Percentiles rank a stretch among this genome's conserved stretches.
These are phyloP conservation scores for Leptopilina drosophilae DNA, from an alignment of 2,888 invertebrate genomes.

Conservation along the genomic window DNA sequence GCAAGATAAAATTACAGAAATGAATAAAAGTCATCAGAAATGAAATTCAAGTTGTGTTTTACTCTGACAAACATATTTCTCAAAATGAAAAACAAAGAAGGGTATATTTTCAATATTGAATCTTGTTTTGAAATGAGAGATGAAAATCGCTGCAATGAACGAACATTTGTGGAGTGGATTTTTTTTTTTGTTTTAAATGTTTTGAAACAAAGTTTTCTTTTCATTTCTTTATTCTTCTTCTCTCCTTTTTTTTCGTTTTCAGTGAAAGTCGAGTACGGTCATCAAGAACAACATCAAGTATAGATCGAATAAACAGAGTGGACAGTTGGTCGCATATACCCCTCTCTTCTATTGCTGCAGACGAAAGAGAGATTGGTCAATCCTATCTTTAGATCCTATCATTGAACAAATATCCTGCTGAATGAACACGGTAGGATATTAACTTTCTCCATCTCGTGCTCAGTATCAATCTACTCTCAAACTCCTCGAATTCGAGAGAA, in stretches of 20 bases:
- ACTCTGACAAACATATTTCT: too few relatives aligned
- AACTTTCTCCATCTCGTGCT: constrained; percentile 57
- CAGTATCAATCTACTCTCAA: constrained; percentile 34
- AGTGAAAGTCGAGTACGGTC: constrained; percentile 51
- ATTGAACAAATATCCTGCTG: constrained; percentile 70
- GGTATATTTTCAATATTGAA: background rate
- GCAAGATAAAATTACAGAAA: background rate
- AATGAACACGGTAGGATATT: constrained; percentile 69
- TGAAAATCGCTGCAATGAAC: constrained; percentile 3
- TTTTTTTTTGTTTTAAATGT: constrained; percentile 40
- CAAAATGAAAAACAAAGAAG: too few relatives aligned
- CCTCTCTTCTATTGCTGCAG: constrained; percentile 46
- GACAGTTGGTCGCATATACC: constrained; percentile 44
- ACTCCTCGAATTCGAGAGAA: constrained; percentile 67
- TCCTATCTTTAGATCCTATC: constrained; percentile 74
- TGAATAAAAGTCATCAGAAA: background rate
- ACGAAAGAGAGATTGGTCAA: constrained; percentile 63
- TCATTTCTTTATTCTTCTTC: too few relatives aligned
- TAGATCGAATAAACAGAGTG: constrained; percentile 63
- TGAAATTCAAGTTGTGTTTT: background rate
- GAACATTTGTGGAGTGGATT: background rate
- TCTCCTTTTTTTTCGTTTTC: background rate
- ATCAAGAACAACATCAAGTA: constrained; percentile 62
- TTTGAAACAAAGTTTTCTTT: constrained; percentile 47
- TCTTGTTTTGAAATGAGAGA: constrained; percentile 24